phyloP scores from a whole-genome alignment of 2,797 vertebrate genomes.

The Acipenser oxyrinchus region DNA sequence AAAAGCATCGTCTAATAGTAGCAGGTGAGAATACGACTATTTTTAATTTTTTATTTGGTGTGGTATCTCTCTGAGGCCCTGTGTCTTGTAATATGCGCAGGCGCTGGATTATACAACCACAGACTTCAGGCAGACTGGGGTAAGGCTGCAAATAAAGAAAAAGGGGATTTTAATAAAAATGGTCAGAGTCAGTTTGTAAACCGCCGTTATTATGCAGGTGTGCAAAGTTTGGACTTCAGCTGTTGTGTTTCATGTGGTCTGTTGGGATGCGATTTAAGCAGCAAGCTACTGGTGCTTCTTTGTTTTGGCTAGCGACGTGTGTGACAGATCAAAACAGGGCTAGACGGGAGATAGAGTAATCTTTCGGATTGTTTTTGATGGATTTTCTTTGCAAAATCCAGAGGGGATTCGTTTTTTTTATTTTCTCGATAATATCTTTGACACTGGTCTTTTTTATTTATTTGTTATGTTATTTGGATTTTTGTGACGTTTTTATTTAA shows the following conservation, averaged over 20 bases:
- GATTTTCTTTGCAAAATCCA: too few relatives aligned
- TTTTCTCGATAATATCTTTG: too few relatives aligned
- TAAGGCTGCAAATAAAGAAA: not conserved
- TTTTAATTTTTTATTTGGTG: too few relatives aligned
- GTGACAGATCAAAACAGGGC: not conserved
- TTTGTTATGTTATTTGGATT: too few relatives aligned
- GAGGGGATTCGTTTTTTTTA: too few relatives aligned
- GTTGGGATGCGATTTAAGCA: not conserved
- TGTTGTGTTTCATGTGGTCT: not conserved
- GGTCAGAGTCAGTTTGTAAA: not conserved
- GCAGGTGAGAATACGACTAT: not conserved
- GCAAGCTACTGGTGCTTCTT: not conserved
- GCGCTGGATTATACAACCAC: not conserved
- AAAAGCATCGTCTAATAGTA: not conserved
- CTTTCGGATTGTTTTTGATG: not conserved
- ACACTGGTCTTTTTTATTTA: too few relatives aligned
- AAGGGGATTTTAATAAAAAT: not conserved
- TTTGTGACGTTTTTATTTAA: too few relatives aligned
- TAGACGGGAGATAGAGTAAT: not conserved
- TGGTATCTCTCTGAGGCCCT: not conserved
- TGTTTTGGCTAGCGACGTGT: not conserved
- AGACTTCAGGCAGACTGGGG: not conserved
- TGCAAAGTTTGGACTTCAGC: not conserved
- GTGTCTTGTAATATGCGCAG: not conserved
- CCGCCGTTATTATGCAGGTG: not conserved